Percentiles rank a stretch among this genome's conserved stretches.
Conservation (phyloP, 2,113 vertebrate genomes). For the Tachysurus vachellii region DNA sequence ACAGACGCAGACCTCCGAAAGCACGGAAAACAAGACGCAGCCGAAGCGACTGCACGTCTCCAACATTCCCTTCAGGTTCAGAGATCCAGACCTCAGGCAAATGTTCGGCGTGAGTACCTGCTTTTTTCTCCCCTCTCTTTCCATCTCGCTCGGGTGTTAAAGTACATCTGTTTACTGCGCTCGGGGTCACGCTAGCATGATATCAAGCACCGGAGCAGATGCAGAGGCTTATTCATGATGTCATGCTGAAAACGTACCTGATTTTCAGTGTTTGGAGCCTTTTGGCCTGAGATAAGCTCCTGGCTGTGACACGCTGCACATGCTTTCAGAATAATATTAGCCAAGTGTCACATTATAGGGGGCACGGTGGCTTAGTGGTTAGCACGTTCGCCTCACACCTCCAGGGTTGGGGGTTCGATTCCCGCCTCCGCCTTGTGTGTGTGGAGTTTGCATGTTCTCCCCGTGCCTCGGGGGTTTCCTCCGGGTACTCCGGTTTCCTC, state of each 20-base stretch:
- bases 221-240: constrained; percentile 5
- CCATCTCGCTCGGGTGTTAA: not conserved
- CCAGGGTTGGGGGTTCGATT: no score
- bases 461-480: no score
- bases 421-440: no score
- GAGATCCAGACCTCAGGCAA: constrained; percentile 96
- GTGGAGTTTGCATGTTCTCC: no score
- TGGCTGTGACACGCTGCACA: not conserved
- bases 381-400: no score
- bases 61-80: constrained; percentile 97
- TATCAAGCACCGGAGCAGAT: not conserved
- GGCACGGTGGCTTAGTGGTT: no score
- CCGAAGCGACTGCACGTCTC: constrained; percentile 96
- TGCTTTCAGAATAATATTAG: not conserved
- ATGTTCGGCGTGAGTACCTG: constrained; percentile 91
- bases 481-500: no score
- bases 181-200: not conserved
- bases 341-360: not conserved
- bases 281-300: not conserved
- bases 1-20: constrained; percentile 87
- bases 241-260: not conserved
- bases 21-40: constrained; percentile 92
- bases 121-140: not conserved
- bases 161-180: not conserved
- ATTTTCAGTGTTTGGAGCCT: constrained; percentile 10